phyloP scores from a whole-genome alignment of 2,888 invertebrate genomes.

The Scaptomyza tumidula region DNA sequence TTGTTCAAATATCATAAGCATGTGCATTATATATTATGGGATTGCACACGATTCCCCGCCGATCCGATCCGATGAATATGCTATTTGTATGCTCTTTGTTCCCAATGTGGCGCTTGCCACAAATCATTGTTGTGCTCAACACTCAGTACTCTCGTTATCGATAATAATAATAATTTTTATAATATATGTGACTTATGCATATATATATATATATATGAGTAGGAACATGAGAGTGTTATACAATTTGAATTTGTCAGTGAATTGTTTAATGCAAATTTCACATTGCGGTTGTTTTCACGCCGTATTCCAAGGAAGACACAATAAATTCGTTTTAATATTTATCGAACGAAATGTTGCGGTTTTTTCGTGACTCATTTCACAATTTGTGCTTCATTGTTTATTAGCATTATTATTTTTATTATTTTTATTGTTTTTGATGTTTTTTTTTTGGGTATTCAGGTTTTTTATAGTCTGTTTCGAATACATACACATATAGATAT shows the following conservation, averaged over 20 bases:
- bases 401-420: constrained; percentile 35
- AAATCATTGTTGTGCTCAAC: constrained; percentile 21
- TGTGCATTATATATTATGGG: constrained; percentile 30
- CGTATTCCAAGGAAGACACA: constrained; percentile 35
- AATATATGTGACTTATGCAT: not conserved
- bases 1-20: constrained; percentile 46
- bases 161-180: constrained; percentile 1
- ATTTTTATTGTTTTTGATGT: too few relatives aligned
- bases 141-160: constrained; percentile 5
- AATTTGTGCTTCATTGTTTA: constrained; percentile 39
- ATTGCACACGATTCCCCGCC: constrained; percentile 48
- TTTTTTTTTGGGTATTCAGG: constrained; percentile 15
- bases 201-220: not conserved
- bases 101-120: constrained; percentile 19
- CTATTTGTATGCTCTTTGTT: constrained; percentile 16
- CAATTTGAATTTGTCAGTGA: constrained; percentile 32
- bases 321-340: constrained; percentile 28
- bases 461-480: constrained; percentile 4
- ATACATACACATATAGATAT: not conserved
- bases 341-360: constrained; percentile 44
- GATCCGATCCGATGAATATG: constrained; percentile 34
- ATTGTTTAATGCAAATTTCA: constrained; percentile 33
- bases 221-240: constrained; percentile 33
- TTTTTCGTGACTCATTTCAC: constrained; percentile 43
- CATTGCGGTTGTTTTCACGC: constrained; percentile 22